These are phyloP conservation scores for Chaetodon trifasciatus DNA, from an alignment of 2,797 vertebrate genomes.

Conservation along the genomic window DNA sequence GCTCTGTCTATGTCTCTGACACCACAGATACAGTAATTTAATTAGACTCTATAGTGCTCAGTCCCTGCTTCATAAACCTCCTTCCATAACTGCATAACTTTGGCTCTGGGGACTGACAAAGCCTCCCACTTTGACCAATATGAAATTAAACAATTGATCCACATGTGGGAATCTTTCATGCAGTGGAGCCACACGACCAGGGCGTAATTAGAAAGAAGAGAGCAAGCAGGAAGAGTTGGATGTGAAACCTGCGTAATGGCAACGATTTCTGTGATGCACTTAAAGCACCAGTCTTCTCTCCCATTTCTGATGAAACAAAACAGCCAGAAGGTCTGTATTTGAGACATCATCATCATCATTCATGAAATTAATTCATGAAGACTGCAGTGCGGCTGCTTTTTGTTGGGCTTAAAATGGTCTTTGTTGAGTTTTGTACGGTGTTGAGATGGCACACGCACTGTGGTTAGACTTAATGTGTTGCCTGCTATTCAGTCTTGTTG, in stretches of 20 bases:
- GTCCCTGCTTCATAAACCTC: conserved; percentile 9
- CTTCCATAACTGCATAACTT: conserved; percentile 22
- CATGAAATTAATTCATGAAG: neutral
- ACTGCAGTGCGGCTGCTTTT: neutral
- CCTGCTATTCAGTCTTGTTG: conserved; percentile 17
- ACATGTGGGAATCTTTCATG: conserved; percentile 6
- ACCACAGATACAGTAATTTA: conserved; percentile 55
- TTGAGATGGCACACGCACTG: conserved; percentile 22
- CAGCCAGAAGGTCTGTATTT: conserved; percentile 15
- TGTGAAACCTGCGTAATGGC: neutral
- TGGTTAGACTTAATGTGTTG: conserved; percentile 13
- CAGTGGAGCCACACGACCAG: neutral
- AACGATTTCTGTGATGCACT: neutral
- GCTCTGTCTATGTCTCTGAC: conserved; percentile 39
- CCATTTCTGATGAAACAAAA: neutral
- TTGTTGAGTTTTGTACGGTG: conserved; percentile 24
- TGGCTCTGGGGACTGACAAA: conserved; percentile 3
- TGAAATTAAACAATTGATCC: conserved; percentile 2
- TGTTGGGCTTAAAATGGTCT: neutral
- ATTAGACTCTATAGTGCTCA: conserved; percentile 32
- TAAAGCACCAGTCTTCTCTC: neutral
- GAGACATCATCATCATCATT: neutral
- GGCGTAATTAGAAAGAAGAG: conserved; percentile 7
- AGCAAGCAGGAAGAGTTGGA: neutral
- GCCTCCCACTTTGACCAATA: conserved; percentile 2